Conservation (phyloP, 1,140 invertebrate genomes). For the Rhagoletis pomonella region DNA sequence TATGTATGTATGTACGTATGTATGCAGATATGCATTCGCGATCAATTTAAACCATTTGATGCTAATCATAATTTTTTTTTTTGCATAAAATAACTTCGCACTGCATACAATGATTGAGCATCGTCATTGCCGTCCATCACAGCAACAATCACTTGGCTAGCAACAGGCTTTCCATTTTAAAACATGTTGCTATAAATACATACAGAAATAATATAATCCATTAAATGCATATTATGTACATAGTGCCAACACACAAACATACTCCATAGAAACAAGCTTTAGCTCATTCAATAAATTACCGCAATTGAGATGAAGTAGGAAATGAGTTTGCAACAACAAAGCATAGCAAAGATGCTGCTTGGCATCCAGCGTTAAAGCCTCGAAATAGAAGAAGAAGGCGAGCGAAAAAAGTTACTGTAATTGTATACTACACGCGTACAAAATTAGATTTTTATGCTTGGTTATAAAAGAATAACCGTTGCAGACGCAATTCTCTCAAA, state of each 20-base stretch:
- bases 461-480: not conserved
- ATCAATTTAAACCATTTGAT: not conserved
- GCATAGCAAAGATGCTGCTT: not conserved
- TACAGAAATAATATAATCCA: not conserved
- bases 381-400: not conserved
- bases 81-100: not conserved
- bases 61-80: conserved; percentile 40
- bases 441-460: not conserved
- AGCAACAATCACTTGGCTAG: conserved; percentile 16
- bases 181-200: not conserved
- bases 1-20: not conserved
- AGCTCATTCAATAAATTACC: conserved; percentile 31
- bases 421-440: not conserved
- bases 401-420: not conserved
- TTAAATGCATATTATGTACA: not conserved
- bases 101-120: not conserved
- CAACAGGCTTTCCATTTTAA: not conserved
- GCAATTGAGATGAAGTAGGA: conserved; percentile 38
- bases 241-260: not conserved
- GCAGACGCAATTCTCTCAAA: not conserved
- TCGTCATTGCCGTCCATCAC: not conserved
- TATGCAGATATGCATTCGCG: not conserved
- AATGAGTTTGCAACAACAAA: conserved; percentile 2
- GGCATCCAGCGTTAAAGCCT: not conserved
- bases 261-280: not conserved